phyloP scores from a whole-genome alignment of 2,888 invertebrate genomes.

The Scrobipalpa costella region DNA sequence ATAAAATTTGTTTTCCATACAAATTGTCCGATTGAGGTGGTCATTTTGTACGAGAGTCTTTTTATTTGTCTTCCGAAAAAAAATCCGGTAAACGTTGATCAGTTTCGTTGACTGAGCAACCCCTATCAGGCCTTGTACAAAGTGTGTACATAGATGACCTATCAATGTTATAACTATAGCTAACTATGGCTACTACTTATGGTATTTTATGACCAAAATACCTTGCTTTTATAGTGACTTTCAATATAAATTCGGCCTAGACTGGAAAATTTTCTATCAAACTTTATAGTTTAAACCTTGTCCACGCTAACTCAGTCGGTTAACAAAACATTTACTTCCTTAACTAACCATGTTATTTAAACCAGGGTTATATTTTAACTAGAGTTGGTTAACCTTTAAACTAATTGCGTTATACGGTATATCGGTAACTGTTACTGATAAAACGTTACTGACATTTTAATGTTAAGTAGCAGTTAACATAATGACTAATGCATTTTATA shows the following conservation, averaged over 20 bases:
- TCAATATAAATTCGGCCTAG: conserved; percentile 9
- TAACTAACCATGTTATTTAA: conserved; percentile 2
- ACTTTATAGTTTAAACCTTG: background rate
- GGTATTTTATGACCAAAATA: background rate
- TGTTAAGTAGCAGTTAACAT: background rate
- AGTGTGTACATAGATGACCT: too few relatives aligned
- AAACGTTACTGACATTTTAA: conserved; percentile 3
- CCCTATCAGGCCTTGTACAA: too few relatives aligned
- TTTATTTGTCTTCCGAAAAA: too few relatives aligned
- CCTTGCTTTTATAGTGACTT: background rate
- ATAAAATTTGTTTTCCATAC: too few relatives aligned
- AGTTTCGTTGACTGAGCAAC: too few relatives aligned
- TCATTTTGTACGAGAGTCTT: too few relatives aligned
- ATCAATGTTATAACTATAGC: too few relatives aligned
- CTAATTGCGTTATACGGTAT: background rate
- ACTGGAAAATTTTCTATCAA: conserved; percentile 7
- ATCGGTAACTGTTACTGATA: background rate
- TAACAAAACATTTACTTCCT: conserved; percentile 9
- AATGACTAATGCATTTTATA: conserved; percentile 7
- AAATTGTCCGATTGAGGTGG: too few relatives aligned
- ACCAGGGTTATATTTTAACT: conserved; percentile 1
- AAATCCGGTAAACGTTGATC: too few relatives aligned
- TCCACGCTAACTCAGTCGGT: background rate
- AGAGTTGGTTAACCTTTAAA: background rate
- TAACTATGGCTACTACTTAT: background rate